Base-by-base conservation (phyloP, 2,888 invertebrate species). In the Thereva unica region DNA sequence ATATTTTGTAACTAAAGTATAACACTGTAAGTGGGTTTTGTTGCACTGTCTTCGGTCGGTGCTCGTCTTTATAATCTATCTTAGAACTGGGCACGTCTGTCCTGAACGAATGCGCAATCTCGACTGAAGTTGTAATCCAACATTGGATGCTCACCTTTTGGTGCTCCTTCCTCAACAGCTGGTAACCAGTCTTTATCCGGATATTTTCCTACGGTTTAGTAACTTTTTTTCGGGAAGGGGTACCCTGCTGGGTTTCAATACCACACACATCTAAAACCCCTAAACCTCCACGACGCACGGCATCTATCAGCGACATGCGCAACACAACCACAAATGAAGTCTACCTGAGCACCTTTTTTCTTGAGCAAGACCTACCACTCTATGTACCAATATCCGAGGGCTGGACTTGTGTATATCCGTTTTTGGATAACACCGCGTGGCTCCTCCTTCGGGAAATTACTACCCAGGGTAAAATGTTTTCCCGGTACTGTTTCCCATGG, bases 31-130 rank as follows among this genome's bases (percentile, higher is more conserved):
- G 7, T 35, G 42, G 50, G 34, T 34, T 49, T 45, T 35, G 23
- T 40, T 34, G 23, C 40, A 63, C 41, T 42, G 7, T 61, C 9
- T 10, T 3, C 9, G n/a, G n/a, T 41, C n/a, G 40, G n/a, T 50
- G 40, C 59, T 34, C 7, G 9, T 9, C n/a, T 54, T 5, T 56
- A n/a, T n/a, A 47, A 9, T 9, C 4, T 6, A 47, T 47, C 10
- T n/a, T 47, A 9, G 34, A 42, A 44, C 3, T 42, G 37, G 23
- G 55, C 40, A 65, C 56, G 56, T 65, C 65, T 49, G 8, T 34
- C 10, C 35, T 34, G 41, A 35, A 65, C 55, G 65, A 65, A 10
- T 65, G 65, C 65, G 65, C 65, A 65, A 65, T 65, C 65, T 65
- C 65, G 44, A 65, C 65, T 65, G 65, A 56, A 52, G 10, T 12